Evolutionary conservation across 1,140 invertebrate genomes (phyloP), one percentile per base, ranked within the genome.

Genomic region (Pogonognathellus flavescens): DNA sequence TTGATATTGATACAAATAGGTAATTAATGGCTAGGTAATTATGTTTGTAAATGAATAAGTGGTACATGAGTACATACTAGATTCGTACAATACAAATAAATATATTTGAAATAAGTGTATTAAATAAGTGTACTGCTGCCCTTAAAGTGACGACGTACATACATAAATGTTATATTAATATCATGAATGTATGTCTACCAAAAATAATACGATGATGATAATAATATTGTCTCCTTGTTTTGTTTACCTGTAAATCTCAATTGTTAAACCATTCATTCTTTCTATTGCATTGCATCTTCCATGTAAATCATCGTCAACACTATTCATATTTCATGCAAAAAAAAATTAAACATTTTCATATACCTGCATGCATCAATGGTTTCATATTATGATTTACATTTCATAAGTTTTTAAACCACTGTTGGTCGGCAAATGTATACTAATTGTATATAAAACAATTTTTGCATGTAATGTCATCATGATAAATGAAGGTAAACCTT

Each of bases 171-270:
- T 41, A 41, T 18, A 76, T 76, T 49, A 76, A 76, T 76, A 76
- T 76, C 70, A 76, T 76, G 70, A 76, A 76, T 76, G 70, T 76
- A 31, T 76, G 70, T 76, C 70, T 76, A 76, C 70, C 70, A 76
- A 76, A 76, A 76, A 76, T 76, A 76, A 76, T 76, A 76, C 70
- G 70, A 76, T 76, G 70, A 76, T 76, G 70, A 76, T 76, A 76
- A 76, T 76, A 76, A 76, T 76, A 76, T 76, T 76, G 70, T 76
- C 70, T 76, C 70, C 70, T 76, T 76, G 70, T 76, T 76, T 76
- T 76, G 70, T 76, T 76, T 76, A 76, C 70, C 70, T 76, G 70
- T 76, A 76, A 6, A 76, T 20, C 18, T 18, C 53, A 18, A 18
- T 5, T 3, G 14, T n/a, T 49, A 10, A 16, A 76, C 1, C 6